Evolutionary conservation across 2,797 vertebrate genomes (phyloP).

Genomic region (Manis crassicaudata): DNA sequence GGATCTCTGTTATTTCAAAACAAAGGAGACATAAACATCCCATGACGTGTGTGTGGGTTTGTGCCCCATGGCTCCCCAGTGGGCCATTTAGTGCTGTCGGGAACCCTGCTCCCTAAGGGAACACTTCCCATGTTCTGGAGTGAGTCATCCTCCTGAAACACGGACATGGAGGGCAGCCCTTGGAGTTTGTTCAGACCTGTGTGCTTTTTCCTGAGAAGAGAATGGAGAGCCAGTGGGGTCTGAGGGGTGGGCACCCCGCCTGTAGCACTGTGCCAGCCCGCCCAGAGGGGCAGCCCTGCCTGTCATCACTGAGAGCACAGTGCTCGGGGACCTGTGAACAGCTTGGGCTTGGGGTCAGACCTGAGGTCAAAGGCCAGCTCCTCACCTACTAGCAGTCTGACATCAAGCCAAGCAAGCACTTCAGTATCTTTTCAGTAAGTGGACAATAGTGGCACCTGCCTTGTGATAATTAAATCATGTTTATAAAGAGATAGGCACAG

Average conservation of each 20-base stretch:
- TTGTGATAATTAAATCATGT: background rate
- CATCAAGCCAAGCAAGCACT: background rate
- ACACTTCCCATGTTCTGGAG: background rate
- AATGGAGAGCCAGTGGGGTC: background rate
- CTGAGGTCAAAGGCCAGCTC: background rate
- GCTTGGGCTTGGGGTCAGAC: background rate
- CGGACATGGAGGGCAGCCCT: background rate
- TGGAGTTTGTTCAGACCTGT: background rate
- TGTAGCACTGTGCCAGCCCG: background rate
- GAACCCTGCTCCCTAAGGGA: background rate
- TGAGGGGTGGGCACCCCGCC: background rate
- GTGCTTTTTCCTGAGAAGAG: background rate
- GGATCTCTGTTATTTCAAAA: background rate
- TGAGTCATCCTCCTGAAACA: background rate
- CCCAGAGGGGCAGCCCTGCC: background rate
- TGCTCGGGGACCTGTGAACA: accelerated
- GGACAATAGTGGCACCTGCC: background rate
- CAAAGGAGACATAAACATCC: background rate
- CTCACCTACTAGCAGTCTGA: background rate
- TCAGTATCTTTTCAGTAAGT: background rate
- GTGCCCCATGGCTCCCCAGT: background rate
- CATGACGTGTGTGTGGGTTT: background rate
- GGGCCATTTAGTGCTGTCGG: background rate
- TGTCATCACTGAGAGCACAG: background rate
- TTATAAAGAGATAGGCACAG: background rate